Conservation (phyloP, 2,113 vertebrate genomes). For the Tachycineta bicolor region DNA sequence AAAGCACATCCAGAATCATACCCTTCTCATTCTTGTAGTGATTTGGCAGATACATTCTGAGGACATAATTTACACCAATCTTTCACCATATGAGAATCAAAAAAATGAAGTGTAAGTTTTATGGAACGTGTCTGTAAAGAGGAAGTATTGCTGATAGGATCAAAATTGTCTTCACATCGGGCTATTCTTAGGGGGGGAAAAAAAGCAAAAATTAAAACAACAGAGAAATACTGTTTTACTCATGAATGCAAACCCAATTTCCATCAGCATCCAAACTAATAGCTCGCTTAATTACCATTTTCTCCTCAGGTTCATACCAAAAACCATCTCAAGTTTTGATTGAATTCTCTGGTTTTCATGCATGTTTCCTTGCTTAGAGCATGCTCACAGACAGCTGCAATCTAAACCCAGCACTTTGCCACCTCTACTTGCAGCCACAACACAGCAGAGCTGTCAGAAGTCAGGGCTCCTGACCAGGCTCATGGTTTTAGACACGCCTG, state of each 20-base stretch:
- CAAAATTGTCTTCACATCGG: neutral
- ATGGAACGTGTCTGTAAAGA: neutral
- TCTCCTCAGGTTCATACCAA: neutral
- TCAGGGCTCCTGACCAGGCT: neutral
- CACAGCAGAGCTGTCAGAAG: neutral
- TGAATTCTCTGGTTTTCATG: neutral
- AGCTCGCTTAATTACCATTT: neutral
- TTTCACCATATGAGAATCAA: neutral
- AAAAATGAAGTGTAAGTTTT: neutral
- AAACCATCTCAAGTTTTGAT: neutral
- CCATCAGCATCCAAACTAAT: neutral
- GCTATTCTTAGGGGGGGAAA: accelerated
- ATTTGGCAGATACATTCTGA: neutral
- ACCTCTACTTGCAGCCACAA: neutral
- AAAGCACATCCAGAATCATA: neutral
- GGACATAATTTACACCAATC: neutral
- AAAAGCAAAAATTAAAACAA: accelerated
- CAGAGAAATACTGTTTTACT: neutral
- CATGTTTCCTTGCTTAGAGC: neutral
- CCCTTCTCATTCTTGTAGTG: neutral
- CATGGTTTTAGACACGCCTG: neutral
- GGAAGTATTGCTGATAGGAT: neutral
- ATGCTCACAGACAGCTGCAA: neutral
- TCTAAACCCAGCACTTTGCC: neutral
- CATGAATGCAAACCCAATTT: neutral